These are phyloP conservation scores for Psophia crepitans DNA, from an alignment of 2,113 vertebrate genomes.

Conservation along the genomic window DNA sequence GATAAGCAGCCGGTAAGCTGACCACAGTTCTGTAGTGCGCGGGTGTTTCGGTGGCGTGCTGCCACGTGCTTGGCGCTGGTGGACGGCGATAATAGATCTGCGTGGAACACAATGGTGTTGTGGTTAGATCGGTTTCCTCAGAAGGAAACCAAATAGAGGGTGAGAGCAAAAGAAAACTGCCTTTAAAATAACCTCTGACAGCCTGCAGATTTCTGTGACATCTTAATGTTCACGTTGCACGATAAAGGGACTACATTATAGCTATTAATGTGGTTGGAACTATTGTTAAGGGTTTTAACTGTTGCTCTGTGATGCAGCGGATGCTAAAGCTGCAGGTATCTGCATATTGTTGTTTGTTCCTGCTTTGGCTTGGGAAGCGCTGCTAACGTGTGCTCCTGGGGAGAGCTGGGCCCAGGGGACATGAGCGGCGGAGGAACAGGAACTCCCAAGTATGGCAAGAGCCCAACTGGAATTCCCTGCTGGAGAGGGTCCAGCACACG, in stretches of 20 bases:
- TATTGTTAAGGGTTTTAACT: background rate
- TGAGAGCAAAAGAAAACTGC: background rate
- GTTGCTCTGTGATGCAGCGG: background rate
- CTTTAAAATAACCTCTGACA: background rate
- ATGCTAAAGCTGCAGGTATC: background rate
- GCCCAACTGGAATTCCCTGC: background rate
- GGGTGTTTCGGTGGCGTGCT: background rate
- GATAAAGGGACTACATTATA: background rate
- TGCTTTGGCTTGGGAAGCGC: background rate
- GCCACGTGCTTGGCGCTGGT: background rate
- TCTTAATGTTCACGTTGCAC: background rate
- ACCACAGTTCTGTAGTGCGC: background rate
- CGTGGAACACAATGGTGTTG: background rate
- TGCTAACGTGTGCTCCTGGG: background rate
- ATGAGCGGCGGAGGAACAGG: rapidly evolving
- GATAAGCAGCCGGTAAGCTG: background rate
- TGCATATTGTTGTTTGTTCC: background rate
- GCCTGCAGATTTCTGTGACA: background rate
- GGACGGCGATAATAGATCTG: background rate
- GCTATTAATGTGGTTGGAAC: rapidly evolving
- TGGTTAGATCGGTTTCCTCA: background rate
- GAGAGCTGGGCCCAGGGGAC: background rate
- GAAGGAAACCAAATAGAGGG: slow-evolving; percentile 6
- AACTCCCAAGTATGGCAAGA: background rate
- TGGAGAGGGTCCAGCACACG: background rate